Conservation (phyloP, 2,113 vertebrate genomes). For the Spea multiplicata region DNA sequence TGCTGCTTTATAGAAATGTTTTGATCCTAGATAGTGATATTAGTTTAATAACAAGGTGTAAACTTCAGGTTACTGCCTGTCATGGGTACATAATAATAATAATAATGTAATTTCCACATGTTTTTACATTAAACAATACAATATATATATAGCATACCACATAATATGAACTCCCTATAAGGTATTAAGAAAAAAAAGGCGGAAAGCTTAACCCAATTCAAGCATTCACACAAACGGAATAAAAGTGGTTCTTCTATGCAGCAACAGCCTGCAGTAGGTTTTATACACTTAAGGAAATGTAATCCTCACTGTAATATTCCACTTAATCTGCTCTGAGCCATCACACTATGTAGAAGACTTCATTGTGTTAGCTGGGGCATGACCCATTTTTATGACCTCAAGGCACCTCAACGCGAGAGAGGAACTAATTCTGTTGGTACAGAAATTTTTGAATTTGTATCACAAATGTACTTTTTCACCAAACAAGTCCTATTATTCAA, state of each 20-base stretch:
- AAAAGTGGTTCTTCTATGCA: constrained; percentile 3
- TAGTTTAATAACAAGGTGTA: no score
- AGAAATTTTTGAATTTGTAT: no score
- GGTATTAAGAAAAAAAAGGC: neutral
- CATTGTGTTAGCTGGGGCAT: constrained; percentile 21
- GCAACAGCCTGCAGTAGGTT: constrained; percentile 24
- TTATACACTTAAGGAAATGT: constrained; percentile 44
- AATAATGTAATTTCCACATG: no score
- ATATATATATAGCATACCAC: no score
- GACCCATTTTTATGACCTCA: constrained; percentile 42
- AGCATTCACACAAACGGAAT: constrained; percentile 11
- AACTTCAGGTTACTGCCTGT: no score
- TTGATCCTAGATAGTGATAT: no score
- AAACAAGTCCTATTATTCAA: no score
- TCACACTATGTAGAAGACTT: constrained; percentile 29
- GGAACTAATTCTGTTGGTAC: neutral
- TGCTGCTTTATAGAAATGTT: no score
- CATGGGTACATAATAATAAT: no score
- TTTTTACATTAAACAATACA: no score
- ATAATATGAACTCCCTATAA: neutral
- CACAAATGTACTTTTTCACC: no score
- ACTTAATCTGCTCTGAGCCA: constrained; percentile 39
- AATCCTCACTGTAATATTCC: constrained; percentile 43
- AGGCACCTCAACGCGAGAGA: constrained; percentile 1
- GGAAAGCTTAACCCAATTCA: neutral